These are phyloP conservation scores for Pseudopleuronectes americanus DNA, from an alignment of 2,797 vertebrate species.

Conservation along the genomic window DNA sequence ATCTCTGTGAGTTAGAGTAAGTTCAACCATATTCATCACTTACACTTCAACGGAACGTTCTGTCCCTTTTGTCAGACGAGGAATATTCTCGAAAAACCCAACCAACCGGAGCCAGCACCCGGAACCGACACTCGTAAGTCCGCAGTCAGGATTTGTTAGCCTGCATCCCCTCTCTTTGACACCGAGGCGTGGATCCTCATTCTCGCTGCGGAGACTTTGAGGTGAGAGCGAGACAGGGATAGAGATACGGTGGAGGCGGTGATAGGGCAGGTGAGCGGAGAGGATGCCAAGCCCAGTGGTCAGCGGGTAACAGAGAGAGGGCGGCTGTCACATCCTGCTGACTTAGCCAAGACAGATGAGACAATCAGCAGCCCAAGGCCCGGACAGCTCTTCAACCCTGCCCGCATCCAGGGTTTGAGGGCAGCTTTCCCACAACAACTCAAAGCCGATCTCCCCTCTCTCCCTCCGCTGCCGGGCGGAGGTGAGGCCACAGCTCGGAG, in stretches of 20 bases:
- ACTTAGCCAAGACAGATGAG: conserved; percentile 78
- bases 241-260: conserved; percentile 67
- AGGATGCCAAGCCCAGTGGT: conserved; percentile 78
- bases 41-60: conserved; percentile 86
- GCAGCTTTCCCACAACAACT: conserved; percentile 70
- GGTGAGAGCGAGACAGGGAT: conserved; percentile 65
- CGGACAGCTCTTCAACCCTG: conserved; percentile 67
- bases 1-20: conserved; percentile 20
- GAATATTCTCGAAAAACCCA: conserved; percentile 46
- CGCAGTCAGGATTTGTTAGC: conserved; percentile 76
- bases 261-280: conserved; percentile 75
- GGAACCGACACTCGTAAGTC: conserved; percentile 88
- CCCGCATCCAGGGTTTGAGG: conserved; percentile 62
- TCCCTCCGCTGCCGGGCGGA: conserved; percentile 33
- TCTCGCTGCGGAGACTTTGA: conserved; percentile 81
- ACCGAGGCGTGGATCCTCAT: conserved; percentile 88
- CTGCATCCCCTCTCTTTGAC: conserved; percentile 64
- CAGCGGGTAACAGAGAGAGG: conserved; percentile 73
- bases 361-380: conserved; percentile 75
- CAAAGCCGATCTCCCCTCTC: conserved; percentile 54
- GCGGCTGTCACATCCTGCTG: conserved; percentile 81
- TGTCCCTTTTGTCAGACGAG: conserved; percentile 79
- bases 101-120: conserved; percentile 88
- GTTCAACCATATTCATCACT: conserved; percentile 73
- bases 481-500: conserved; percentile 12